These are phyloP conservation scores for Galendromus occidentalis DNA, from an alignment of 1,140 invertebrate genomes.

Conservation along the genomic window DNA sequence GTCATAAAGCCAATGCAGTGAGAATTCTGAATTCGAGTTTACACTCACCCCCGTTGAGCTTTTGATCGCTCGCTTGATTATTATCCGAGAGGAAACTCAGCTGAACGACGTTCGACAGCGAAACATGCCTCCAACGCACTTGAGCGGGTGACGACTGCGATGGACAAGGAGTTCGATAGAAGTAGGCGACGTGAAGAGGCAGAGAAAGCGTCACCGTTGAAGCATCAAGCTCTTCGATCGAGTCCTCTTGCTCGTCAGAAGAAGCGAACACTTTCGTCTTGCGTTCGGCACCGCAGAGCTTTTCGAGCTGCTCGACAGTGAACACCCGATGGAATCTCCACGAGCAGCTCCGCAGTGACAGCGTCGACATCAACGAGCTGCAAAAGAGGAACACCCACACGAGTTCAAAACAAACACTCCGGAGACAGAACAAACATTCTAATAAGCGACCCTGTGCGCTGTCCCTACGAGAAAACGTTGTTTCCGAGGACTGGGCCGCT, in stretches of 20 bases:
- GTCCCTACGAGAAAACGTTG: too few species aligned
- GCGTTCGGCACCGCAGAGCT: neutral
- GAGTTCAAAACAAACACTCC: neutral
- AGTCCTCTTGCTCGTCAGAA: neutral
- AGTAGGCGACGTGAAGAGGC: neutral
- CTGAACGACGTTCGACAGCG: slow-evolving; percentile 2
- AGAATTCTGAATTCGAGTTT: neutral
- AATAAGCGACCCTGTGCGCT: too few species aligned
- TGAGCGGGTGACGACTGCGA: neutral
- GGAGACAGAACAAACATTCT: too few species aligned
- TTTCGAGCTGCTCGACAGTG: neutral
- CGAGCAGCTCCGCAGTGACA: neutral
- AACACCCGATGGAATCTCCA: neutral
- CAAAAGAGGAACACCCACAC: neutral
- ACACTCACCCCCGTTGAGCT: neutral
- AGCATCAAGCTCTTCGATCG: neutral
- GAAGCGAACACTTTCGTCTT: neutral
- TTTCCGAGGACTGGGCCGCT: too few species aligned
- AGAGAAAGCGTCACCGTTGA: neutral
- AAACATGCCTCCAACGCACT: slow-evolving; percentile 4
- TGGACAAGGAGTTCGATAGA: neutral
- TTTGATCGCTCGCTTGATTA: neutral
- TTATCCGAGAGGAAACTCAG: neutral
- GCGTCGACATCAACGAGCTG: neutral
- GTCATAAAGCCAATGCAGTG: too few species aligned